A percentile compares a stretch with the other conserved stretches of the same genome.
Evolutionary conservation across 2,797 vertebrate genomes (phyloP).

Genomic region (Cephalopachus bancanus): DNA sequence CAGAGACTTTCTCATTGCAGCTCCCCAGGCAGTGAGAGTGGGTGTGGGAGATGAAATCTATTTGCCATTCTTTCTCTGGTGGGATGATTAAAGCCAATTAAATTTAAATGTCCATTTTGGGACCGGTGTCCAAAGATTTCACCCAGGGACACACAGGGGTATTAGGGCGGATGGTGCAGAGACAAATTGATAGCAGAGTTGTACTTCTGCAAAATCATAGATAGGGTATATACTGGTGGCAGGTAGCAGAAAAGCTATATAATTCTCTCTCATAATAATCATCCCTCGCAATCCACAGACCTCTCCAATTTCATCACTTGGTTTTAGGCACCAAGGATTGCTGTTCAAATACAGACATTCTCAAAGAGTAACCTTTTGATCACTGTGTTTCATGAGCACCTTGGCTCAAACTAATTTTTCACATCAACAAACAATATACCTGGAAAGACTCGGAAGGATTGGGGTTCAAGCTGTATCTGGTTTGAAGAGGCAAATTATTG

Average conservation of each 20-base stretch:
- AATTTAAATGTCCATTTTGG: background rate
- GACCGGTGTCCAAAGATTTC: background rate
- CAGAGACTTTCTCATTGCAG: background rate
- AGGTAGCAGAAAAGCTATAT: background rate
- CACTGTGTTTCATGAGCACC: background rate
- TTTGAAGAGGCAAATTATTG: conserved; percentile 36
- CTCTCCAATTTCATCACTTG: background rate
- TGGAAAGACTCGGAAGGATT: conserved; percentile 27
- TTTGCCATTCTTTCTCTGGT: background rate
- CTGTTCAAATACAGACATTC: background rate
- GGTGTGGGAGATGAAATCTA: background rate
- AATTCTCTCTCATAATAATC: too few relatives aligned
- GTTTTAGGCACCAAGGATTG: background rate
- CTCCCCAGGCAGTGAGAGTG: background rate
- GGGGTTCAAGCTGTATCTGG: background rate
- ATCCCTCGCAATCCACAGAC: background rate
- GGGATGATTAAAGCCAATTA: background rate
- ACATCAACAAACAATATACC: conserved; percentile 17
- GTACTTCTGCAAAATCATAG: background rate
- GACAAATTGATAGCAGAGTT: background rate
- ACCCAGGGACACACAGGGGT: too few relatives aligned
- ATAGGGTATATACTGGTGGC: too few relatives aligned
- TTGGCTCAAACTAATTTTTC: conserved; percentile 52
- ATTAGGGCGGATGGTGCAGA: background rate
- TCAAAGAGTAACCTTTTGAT: background rate